Base-by-base conservation (phyloP, 1,140 invertebrate genomes). In the Cotesia glomerata region DNA sequence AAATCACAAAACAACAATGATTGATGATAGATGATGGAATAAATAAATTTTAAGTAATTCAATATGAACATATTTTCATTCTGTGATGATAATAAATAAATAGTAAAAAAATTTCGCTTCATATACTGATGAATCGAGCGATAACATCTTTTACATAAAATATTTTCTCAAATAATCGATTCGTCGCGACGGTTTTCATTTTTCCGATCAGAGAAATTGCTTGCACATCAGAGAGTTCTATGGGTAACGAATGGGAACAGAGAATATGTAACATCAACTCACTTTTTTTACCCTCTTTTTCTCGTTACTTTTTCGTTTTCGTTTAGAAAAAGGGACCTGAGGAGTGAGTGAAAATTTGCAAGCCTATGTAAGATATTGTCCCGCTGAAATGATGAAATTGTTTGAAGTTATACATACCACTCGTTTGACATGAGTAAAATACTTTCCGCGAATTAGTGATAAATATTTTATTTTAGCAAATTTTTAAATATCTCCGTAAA, bases 341-440 rank as follows among this genome's bases (percentile, higher is more conserved):
- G 18, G 14, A 49, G 13, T n/a, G 45, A 49, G 13, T 52, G 61
- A 36, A 72, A 67, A 72, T 45, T 72, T 67, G 64, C 54, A 67
- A 72, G 67, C 71, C 56, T 66, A 61, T 72, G 71, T 64, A 66
- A 68, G 64, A 72, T 68, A 67, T 72, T 62, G 71, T 72, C 58
- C 52, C 51, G 62, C 64, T 34, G 65, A 67, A 67, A 72, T 72
- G 62, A 56, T 34, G 65, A 67, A 67, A 72, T 72, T 72, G 71
- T 62, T 39, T 68, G 64, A 66, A 62, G 64, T 72, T 72, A 35
- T 26, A 26, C 26, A 26, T 26, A 26, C 26, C 16, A 32, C 26
- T 49, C 16, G 9, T 66, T 18, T 66, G 64, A 18, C 4, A 39
- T 66, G 13, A 49, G 26, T 26, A 26, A 26, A 26, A 2, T 26